Conservation (phyloP, 1,140 invertebrate species). For the Acyrthosiphon pisum region DNA sequence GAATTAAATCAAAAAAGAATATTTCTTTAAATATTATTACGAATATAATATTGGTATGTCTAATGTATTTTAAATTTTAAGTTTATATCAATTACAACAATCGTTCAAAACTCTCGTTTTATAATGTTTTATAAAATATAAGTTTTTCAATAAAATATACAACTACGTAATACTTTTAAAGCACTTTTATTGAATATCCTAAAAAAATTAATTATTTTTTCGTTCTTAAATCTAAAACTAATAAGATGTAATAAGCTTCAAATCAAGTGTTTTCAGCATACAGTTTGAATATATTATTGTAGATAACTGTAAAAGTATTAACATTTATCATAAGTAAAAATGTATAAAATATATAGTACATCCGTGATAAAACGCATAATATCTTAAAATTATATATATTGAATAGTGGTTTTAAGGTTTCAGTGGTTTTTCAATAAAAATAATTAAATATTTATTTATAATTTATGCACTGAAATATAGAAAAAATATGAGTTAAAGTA, state of each 20-base stretch:
- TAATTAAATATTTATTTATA: background rate
- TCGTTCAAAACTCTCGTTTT: no score
- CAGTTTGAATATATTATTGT: background rate
- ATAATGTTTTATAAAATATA: background rate
- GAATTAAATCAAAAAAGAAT: no score
- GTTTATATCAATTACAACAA: no score
- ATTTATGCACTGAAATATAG: background rate
- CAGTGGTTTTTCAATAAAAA: background rate
- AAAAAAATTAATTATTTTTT: background rate
- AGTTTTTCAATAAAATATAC: background rate
- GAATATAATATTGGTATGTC: no score
- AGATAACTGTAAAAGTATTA: background rate
- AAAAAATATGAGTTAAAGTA: background rate
- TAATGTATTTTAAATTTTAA: no score
- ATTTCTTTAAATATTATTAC: no score
- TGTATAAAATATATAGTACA: background rate
- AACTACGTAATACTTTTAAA: background rate
- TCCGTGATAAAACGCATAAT: background rate
- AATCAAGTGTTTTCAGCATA: background rate
- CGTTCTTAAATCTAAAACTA: background rate
- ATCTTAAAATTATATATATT: background rate
- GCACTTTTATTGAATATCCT: background rate
- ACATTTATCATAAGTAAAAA: background rate
- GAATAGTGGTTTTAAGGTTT: accelerated
- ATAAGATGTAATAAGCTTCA: background rate